Evolutionary conservation across 37 sponge, comb jelly and placozoan species (phyloP).

Genomic region (Crambe crambe): DNA sequence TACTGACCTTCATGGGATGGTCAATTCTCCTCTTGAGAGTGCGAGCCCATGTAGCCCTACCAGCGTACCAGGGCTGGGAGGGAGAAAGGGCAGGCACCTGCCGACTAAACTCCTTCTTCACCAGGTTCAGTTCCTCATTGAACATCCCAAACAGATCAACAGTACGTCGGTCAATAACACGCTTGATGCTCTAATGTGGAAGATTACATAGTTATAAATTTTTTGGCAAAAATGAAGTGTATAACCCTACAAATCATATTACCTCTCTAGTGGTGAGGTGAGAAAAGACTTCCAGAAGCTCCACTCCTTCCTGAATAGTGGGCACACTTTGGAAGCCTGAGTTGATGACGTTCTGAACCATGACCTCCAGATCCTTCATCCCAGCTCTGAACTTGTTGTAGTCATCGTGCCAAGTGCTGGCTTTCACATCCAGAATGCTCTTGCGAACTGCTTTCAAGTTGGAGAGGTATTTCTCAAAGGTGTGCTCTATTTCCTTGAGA

Average conservation of each 20-base stretch:
- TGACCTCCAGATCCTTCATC: constrained; percentile 96
- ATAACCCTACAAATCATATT: constrained; percentile 1
- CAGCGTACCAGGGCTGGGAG: constrained; percentile 79
- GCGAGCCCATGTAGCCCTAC: constrained; percentile 89
- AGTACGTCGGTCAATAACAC: constrained; percentile 90
- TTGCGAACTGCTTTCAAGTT: constrained; percentile 70
- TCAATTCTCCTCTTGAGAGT: constrained; percentile 91
- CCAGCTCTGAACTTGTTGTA: constrained; percentile 83
- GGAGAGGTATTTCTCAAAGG: constrained; percentile 86
- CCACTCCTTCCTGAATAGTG: constrained; percentile 91
- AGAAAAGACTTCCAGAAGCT: constrained; percentile 88
- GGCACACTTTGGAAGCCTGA: constrained; percentile 80
- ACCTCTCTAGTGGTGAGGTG: constrained; percentile 92
- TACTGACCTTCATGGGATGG: constrained; percentile 80
- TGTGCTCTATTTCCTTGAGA: constrained; percentile 92
- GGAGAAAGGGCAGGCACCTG: constrained; percentile 67
- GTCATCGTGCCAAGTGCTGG: constrained; percentile 70
- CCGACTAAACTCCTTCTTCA: constrained; percentile 92
- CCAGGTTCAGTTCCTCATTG: constrained; percentile 88
- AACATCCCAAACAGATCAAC: constrained; percentile 91
- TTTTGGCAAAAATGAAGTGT: neutral
- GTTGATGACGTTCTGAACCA: constrained; percentile 96
- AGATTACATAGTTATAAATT: neutral
- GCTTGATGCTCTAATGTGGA: constrained; percentile 77
- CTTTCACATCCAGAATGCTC: constrained; percentile 90